Conservation (phyloP, 2,113 vertebrate species). For the Archilochus colubris region DNA sequence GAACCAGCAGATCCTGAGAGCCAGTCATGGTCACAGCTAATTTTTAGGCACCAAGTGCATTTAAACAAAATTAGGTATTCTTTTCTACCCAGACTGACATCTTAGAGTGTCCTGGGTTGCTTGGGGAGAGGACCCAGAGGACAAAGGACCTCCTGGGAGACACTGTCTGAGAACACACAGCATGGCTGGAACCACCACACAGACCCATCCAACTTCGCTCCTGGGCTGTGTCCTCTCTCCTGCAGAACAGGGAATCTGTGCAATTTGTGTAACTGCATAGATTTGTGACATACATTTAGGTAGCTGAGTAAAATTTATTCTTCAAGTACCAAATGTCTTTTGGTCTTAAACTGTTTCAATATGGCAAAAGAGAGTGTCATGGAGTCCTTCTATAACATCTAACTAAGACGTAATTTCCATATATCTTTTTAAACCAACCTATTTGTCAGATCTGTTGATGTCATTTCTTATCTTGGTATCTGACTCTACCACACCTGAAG, state of each 20-base stretch:
- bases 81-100: background rate
- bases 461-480: background rate
- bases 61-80: background rate
- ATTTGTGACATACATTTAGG: background rate
- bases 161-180: background rate
- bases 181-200: background rate
- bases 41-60: background rate
- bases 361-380: background rate
- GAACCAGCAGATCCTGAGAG: rapidly evolving
- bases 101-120: background rate
- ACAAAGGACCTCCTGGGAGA: background rate
- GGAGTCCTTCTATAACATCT: background rate
- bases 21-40: background rate
- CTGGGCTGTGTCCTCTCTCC: background rate
- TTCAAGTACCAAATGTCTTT: background rate
- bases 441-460: background rate
- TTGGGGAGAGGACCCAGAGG: background rate
- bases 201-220: rapidly evolving
- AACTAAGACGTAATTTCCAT: background rate
- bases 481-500: background rate
- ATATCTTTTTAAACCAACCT: background rate
- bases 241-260: background rate
- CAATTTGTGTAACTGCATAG: background rate
- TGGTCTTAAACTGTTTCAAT: background rate
- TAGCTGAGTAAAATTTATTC: background rate